Evolutionary conservation across 30 jellyfish, hydroid and myxozoan species (phyloP), one percentile per base, ranked within the genome.

Genomic region (Hydractinia echinata): DNA sequence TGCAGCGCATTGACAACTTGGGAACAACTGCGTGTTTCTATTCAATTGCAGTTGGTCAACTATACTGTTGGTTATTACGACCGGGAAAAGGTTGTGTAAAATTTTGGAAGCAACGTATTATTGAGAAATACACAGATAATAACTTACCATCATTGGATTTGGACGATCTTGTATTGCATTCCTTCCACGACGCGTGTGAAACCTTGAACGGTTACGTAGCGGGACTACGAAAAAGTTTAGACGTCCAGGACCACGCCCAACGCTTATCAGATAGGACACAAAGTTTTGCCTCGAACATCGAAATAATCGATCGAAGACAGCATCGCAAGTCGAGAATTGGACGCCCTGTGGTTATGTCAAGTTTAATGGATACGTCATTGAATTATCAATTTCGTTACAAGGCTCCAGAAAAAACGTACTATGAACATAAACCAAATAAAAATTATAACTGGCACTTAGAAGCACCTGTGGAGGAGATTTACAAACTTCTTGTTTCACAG

Each of bases 211-310:
- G 30, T 9, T 83, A 66, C 39, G 85, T 93, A 85, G 82, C 61
- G 53, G 83, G 81, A 55, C 56, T 84, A 70, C 90, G 99, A 19
- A 89, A 87, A 69, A 93, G 95, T 44, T 81, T 93, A n/a, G 95
- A 89, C 5, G 95, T 93, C 18, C 89, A 85, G 14, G 86, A 79
- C 88, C 81, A 86, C 92, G 84, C 79, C 76, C 70, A 85, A 72
- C 74, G 89, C 73, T 49, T 62, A 66, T 70, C 85, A 88, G 87
- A 55, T 20, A 83, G 95, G 67, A 61, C 76, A 3, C 79, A 82
- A n/a, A 87, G 99, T 54, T 87, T 93, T 39, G 30, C 95, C 4
- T 95, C 95, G 8, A 84, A 87, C 89, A 95, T 84, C 54, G 99
- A 93, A 15, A 54, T 93, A 21, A 51, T 93, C 15, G 95, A 90